Evolutionary conservation across 2,888 invertebrate species (phyloP).

Genomic region (Drosophila cracens): DNA sequence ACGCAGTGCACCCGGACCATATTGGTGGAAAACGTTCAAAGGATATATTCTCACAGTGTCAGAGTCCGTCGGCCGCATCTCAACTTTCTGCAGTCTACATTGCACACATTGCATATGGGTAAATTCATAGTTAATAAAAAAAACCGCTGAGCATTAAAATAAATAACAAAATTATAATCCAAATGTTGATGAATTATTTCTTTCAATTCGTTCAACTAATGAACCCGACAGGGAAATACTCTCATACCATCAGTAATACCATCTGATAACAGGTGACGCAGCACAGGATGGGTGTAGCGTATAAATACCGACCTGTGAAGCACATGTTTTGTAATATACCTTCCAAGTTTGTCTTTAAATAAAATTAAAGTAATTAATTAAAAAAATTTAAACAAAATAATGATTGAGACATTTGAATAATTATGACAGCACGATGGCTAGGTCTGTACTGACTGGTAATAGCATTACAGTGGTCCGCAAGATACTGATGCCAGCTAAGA

Average conservation of each 20-base stretch:
- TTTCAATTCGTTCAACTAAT: not conserved
- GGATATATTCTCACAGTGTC: not conserved
- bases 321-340: rapidly evolving
- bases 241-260: not conserved
- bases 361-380: no score
- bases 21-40: not conserved
- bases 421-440: no score
- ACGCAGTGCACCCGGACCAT: not conserved
- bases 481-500: no score
- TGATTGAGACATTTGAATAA: no score
- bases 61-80: not conserved
- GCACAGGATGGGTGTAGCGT: not conserved
- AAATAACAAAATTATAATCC: not conserved
- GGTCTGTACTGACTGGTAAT: no score
- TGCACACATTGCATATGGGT: no score
- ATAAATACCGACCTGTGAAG: not conserved
- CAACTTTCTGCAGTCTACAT: not conserved
- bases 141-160: not conserved
- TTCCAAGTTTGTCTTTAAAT: not conserved
- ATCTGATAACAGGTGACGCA: not conserved
- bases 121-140: not conserved
- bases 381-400: no score
- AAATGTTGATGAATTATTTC: not conserved
- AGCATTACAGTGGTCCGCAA: no score
- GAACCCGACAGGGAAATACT: not conserved